Percentiles rank a stretch among this genome's conserved stretches.
Conservation (phyloP, 1,140 invertebrate genomes). For the Lamellibrachia luymesi region DNA sequence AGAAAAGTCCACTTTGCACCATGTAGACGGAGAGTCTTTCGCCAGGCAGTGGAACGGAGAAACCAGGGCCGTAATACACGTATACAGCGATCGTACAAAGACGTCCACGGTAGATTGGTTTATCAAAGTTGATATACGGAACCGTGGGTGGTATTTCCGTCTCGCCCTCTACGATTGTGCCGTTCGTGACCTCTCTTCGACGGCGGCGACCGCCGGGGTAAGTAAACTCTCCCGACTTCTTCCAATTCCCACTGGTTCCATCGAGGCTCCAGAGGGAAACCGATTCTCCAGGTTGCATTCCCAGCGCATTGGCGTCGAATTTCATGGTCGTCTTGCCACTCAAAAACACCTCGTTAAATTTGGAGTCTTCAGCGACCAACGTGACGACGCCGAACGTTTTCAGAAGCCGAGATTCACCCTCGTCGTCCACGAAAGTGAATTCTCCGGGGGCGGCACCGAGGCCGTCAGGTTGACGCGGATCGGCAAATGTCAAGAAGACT, state of each 20-base stretch:
- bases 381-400: not conserved
- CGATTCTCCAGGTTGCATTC: not conserved
- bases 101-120: not conserved
- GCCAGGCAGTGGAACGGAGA: not conserved
- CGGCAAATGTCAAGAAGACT: not conserved
- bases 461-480: not conserved
- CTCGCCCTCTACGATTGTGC: not conserved
- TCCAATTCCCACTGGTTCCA: not conserved
- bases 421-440: not conserved
- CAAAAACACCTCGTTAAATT: not conserved
- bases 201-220: not conserved
- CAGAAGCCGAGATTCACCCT: not conserved
- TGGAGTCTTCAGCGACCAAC: not conserved
- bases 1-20: not conserved
- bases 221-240: not conserved
- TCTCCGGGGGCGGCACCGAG: not conserved
- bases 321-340: not conserved
- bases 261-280: not conserved
- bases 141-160: not conserved
- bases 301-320: not conserved
- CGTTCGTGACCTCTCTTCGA: not conserved
- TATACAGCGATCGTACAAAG: not conserved
- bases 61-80: not conserved
- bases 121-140: not conserved
- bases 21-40: not conserved